These are phyloP conservation scores for Anorthoa munda DNA, from an alignment of 2,888 invertebrate species.

Conservation along the genomic window DNA sequence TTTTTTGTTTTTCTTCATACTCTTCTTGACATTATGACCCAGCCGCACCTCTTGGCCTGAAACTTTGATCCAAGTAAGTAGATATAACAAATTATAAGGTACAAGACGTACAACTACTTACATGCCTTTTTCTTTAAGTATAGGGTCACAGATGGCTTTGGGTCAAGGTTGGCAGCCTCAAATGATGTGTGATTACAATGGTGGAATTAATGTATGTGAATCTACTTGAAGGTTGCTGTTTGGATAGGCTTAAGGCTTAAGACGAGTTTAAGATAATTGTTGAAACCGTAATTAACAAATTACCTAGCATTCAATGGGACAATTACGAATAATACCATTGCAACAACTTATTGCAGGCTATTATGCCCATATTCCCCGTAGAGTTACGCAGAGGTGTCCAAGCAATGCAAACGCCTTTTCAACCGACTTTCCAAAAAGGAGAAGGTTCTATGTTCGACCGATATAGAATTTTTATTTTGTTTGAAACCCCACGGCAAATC, in stretches of 20 bases:
- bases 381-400: too few species aligned
- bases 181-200: constrained; percentile 45
- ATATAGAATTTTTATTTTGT: too few species aligned
- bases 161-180: constrained; percentile 53
- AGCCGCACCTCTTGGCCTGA: not conserved
- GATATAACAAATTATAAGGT: not conserved
- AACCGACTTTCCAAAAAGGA: too few species aligned
- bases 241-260: constrained; percentile 5
- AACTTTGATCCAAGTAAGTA: constrained; percentile 8
- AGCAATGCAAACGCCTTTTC: too few species aligned
- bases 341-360: not conserved
- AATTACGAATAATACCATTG: not conserved
- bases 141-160: constrained; percentile 34
- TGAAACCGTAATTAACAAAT: not conserved
- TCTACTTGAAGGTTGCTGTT: constrained; percentile 17
- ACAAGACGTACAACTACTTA: not conserved
- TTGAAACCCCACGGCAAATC: too few species aligned
- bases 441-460: too few species aligned
- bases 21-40: not conserved
- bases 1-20: not conserved
- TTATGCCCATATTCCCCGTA: too few species aligned
- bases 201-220: constrained; percentile 28
- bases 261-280: constrained; percentile 7
- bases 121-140: constrained; percentile 10
- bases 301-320: not conserved